phyloP scores from a whole-genome alignment of 2,797 vertebrate genomes.

The Salarias fasciatus region DNA sequence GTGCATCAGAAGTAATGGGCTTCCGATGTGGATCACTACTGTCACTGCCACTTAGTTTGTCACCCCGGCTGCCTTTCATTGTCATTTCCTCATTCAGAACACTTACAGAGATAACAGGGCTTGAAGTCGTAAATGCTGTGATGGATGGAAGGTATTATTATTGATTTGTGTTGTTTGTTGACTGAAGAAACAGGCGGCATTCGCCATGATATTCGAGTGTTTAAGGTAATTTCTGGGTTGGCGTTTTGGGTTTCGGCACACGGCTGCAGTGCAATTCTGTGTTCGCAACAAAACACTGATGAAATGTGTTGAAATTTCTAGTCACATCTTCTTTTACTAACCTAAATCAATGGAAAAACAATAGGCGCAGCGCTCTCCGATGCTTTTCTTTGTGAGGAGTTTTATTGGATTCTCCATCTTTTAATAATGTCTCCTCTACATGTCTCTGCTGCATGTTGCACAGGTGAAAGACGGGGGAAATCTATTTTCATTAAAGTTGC shows the following conservation, averaged over 20 bases:
- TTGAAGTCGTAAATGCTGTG: slow-evolving; percentile 16
- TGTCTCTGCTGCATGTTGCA: slow-evolving; percentile 17
- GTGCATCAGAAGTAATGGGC: slow-evolving; percentile 47
- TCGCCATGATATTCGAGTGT: slow-evolving; percentile 26
- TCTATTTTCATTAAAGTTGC: slow-evolving; percentile 77
- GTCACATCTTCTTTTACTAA: slow-evolving; percentile 13
- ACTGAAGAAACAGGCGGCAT: slow-evolving; percentile 30
- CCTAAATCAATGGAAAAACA: not conserved
- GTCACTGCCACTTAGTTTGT: slow-evolving; percentile 40
- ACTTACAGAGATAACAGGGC: slow-evolving; percentile 11
- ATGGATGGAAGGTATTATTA: slow-evolving; percentile 46
- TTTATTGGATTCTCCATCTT: slow-evolving; percentile 18
- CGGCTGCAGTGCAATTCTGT: slow-evolving; percentile 10
- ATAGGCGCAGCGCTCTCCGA: too few species aligned
- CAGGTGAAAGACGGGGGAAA: slow-evolving; percentile 67
- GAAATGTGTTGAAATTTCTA: slow-evolving; percentile 39
- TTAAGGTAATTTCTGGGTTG: slow-evolving; percentile 38
- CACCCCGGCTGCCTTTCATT: slow-evolving; percentile 22
- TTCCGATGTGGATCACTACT: slow-evolving; percentile 36
- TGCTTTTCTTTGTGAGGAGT: slow-evolving; percentile 2
- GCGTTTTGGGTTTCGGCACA: slow-evolving; percentile 27
- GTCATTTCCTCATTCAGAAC: slow-evolving; percentile 50
- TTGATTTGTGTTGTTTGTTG: slow-evolving; percentile 34
- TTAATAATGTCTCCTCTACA: slow-evolving; percentile 38
- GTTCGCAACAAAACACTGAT: slow-evolving; percentile 28